Percentiles rank a stretch among this genome's conserved stretches.
Conservation (phyloP, 2,113 vertebrate genomes). For the Vanacampus margaritifer region DNA sequence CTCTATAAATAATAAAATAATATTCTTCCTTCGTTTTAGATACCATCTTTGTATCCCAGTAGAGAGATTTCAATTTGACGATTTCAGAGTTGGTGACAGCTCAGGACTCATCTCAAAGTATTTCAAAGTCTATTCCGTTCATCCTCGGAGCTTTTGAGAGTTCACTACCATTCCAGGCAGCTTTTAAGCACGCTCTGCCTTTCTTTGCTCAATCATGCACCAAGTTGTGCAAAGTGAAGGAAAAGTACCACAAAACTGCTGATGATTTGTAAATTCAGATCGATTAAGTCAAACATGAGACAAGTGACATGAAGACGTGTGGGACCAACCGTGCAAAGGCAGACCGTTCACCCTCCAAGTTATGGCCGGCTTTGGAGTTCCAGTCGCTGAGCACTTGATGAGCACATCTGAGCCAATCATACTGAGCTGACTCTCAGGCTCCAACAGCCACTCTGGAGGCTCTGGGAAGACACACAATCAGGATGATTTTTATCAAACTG, state of each 20-base stretch:
- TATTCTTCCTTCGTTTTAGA: not conserved
- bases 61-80: conserved; percentile 1
- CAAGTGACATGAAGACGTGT: not conserved
- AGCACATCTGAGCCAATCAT: conserved; percentile 76
- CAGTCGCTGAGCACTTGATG: conserved; percentile 81
- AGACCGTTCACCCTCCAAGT: conserved; percentile 84
- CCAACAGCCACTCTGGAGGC: conserved; percentile 82
- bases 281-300: not conserved
- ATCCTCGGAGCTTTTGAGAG: not conserved
- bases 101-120: conserved; percentile 1
- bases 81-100: conserved; percentile 2
- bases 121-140: conserved; percentile 9
- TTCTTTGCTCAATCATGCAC: not conserved
- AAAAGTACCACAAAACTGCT: not conserved
- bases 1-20: not conserved
- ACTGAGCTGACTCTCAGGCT: conserved; percentile 79
- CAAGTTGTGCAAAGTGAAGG: not conserved
- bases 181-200: not conserved
- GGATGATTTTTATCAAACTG: conserved; percentile 19
- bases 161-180: not conserved
- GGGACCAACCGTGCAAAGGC: conserved; percentile 75
- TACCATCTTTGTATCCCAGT: conserved; percentile 2
- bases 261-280: not conserved
- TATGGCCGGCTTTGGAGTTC: conserved; percentile 79
- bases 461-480: conserved; percentile 69